phyloP scores from a whole-genome alignment of 2,888 invertebrate species.

The Sussaba pulchella region DNA sequence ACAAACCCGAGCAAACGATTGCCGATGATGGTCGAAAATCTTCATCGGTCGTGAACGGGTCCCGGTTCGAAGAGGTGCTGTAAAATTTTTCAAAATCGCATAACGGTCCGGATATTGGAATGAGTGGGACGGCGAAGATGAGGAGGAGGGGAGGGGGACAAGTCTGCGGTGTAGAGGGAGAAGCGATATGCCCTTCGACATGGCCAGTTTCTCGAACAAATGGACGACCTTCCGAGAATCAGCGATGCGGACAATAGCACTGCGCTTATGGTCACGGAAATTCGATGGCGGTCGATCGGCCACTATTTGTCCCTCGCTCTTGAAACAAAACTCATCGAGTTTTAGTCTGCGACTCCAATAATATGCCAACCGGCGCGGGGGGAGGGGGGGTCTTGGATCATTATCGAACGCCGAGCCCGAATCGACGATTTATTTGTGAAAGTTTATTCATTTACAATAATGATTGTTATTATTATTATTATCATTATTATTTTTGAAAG shows the following conservation, averaged over 20 bases:
- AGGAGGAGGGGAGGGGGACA: no score
- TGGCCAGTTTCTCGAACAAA: constrained; percentile 46
- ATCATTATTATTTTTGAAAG: no score
- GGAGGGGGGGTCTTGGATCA: no score
- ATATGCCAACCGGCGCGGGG: background rate
- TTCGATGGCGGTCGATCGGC: constrained; percentile 68
- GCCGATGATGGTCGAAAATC: constrained; percentile 53
- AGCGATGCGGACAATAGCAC: constrained; percentile 57
- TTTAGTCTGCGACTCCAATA: background rate
- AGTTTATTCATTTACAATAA: no score
- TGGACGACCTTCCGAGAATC: constrained; percentile 72
- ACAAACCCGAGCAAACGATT: constrained; percentile 20
- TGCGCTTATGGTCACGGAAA: constrained; percentile 66
- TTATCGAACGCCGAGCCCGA: no score
- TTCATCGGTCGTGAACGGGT: constrained; percentile 12
- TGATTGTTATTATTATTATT: no score
- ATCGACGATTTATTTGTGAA: no score
- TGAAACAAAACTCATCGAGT: constrained; percentile 29
- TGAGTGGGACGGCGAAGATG: constrained; percentile 28
- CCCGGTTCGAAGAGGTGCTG: constrained; percentile 35
- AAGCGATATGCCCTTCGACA: constrained; percentile 58
- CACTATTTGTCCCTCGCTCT: constrained; percentile 26
- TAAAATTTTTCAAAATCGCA: constrained; percentile 67
- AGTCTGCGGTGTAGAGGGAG: constrained; percentile 14
- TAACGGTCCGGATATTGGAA: constrained; percentile 71